Percentiles rank a stretch among this genome's conserved stretches.
phyloP scores from a whole-genome alignment of 1,140 invertebrate species.

The Branchinecta lindahli region DNA sequence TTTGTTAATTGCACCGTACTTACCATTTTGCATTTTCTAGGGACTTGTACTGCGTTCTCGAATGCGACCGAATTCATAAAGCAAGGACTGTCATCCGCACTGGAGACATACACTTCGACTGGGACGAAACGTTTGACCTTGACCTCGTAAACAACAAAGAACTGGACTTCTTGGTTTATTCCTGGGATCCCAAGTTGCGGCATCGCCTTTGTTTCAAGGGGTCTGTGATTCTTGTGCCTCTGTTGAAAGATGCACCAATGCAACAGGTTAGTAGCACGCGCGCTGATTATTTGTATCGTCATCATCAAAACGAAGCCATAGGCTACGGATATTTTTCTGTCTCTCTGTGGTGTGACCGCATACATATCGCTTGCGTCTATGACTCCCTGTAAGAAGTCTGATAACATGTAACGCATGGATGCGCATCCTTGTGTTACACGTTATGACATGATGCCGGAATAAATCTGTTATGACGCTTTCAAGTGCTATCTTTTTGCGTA shows the following conservation, averaged over 20 bases:
- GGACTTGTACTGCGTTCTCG: slow-evolving; percentile 91
- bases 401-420: too few relatives aligned
- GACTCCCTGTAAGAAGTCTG: too few relatives aligned
- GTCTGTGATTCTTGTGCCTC: slow-evolving; percentile 63
- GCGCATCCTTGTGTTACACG: too few relatives aligned
- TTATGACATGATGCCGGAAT: too few relatives aligned
- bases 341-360: too few relatives aligned
- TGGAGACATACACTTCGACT: slow-evolving; percentile 93
- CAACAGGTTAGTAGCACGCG: slow-evolving; percentile 40
- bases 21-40: slow-evolving; percentile 39
- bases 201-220: slow-evolving; percentile 89
- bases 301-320: too few relatives aligned
- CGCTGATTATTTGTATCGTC: not conserved
- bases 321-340: too few relatives aligned
- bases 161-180: slow-evolving; percentile 89
- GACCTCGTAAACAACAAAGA: slow-evolving; percentile 86
- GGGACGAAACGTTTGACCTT: slow-evolving; percentile 97
- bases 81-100: slow-evolving; percentile 92
- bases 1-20: too few relatives aligned
- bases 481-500: too few relatives aligned
- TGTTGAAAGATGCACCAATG: slow-evolving; percentile 58
- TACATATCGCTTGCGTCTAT: too few relatives aligned
- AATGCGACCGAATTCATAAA: slow-evolving; percentile 92
- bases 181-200: slow-evolving; percentile 90
- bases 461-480: too few relatives aligned